Evolutionary conservation across 2,797 vertebrate species (phyloP).

Genomic region (Momotus momota): DNA sequence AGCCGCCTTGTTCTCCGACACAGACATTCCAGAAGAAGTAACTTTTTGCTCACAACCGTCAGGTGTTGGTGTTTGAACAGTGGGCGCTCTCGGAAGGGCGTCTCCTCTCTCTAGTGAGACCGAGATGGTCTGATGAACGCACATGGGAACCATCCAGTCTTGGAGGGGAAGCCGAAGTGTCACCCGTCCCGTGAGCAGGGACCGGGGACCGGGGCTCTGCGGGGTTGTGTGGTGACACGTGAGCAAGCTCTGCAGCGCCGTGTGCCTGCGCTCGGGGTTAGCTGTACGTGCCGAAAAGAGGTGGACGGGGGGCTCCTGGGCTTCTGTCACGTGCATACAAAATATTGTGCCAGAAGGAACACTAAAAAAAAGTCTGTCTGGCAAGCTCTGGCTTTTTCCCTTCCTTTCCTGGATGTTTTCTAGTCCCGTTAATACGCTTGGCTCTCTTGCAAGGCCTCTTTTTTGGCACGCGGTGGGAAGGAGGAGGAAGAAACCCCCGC

Average conservation of each 20-base stretch:
- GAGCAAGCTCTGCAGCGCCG: background rate
- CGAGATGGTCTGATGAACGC: background rate
- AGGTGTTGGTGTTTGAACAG: background rate
- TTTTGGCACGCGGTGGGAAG: background rate
- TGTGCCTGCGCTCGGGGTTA: background rate
- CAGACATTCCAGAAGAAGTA: background rate
- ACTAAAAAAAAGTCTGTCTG: background rate
- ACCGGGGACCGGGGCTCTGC: background rate
- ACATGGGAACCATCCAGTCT: accelerated
- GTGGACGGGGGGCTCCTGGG: background rate
- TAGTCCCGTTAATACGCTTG: slow-evolving; percentile 8
- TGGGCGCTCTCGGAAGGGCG: background rate
- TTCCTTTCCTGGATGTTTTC: slow-evolving; percentile 41
- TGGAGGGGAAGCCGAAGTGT: too few species aligned
- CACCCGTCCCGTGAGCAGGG: background rate
- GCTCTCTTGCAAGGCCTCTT: slow-evolving; percentile 2
- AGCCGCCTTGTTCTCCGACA: background rate
- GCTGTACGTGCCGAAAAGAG: background rate
- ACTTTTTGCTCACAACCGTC: background rate
- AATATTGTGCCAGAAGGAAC: background rate
- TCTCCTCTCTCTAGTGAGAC: background rate
- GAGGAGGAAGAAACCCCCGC: slow-evolving; percentile 29
- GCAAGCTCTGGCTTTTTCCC: background rate
- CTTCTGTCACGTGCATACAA: background rate
- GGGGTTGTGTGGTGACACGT: background rate